Evolutionary conservation across 2,113 vertebrate species (phyloP).

Genomic region (Halichoeres trimaculatus): DNA sequence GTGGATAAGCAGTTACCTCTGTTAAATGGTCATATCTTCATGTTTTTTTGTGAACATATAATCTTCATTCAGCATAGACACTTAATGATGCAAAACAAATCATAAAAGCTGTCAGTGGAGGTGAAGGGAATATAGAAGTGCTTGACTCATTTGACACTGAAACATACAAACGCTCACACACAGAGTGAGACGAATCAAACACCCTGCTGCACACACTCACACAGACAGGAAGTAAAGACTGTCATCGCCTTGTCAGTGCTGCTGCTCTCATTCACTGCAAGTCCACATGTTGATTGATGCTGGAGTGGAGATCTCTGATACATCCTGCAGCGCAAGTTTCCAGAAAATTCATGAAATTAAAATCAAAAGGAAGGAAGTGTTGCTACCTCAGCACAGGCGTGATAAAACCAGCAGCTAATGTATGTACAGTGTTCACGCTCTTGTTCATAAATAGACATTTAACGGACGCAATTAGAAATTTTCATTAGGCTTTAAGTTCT

Average conservation of each 20-base stretch:
- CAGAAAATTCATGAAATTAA: neutral
- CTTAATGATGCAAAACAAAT: constrained; percentile 20
- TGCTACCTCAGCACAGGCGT: neutral
- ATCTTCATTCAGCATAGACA: constrained; percentile 1
- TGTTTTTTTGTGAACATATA: no score
- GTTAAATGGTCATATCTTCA: no score
- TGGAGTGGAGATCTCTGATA: neutral
- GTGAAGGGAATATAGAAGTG: neutral
- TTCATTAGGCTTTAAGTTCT: neutral
- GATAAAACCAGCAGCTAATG: no score
- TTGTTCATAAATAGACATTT: neutral
- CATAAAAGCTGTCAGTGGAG: constrained; percentile 12
- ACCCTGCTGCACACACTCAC: constrained; percentile 19
- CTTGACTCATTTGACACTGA: neutral
- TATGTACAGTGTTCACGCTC: neutral
- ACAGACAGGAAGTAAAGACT: constrained; percentile 3
- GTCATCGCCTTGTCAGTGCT: constrained; percentile 3
- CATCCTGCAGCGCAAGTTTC: neutral
- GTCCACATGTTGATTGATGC: neutral
- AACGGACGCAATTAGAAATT: neutral
- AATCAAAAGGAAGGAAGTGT: neutral
- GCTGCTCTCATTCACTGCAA: neutral
- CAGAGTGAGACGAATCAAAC: constrained; percentile 1
- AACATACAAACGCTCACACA: constrained; percentile 7
- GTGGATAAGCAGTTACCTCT: constrained; percentile 53